phyloP scores from a whole-genome alignment of 2,113 vertebrate species.

The Strix uralensis region DNA sequence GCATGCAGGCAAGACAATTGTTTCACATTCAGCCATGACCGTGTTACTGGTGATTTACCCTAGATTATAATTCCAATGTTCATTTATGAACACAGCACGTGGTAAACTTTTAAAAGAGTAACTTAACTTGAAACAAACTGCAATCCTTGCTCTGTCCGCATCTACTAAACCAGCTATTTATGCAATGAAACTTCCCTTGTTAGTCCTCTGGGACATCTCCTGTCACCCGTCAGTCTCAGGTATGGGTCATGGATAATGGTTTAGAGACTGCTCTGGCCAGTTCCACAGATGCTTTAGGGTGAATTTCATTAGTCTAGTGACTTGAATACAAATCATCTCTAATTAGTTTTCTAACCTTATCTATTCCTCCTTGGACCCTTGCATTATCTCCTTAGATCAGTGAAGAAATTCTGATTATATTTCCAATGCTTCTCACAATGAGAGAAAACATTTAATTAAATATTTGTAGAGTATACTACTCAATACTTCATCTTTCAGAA shows the following conservation, averaged over 20 bases:
- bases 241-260: neutral
- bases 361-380: neutral
- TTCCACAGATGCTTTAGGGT: neutral
- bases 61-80: neutral
- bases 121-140: neutral
- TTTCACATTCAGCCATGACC: no score
- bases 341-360: neutral
- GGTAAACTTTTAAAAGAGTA: neutral
- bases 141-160: neutral
- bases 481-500: neutral
- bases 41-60: fast-evolving
- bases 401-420: neutral
- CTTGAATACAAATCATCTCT: neutral
- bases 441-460: neutral
- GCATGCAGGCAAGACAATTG: fast-evolving
- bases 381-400: neutral
- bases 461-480: neutral
- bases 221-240: neutral
- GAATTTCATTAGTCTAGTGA: neutral
- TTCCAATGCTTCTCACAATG: neutral
- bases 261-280: neutral
- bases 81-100: fast-evolving
- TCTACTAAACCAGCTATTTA: neutral
- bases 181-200: neutral
- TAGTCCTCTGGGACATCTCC: neutral